Evolutionary conservation across 2,888 invertebrate species (phyloP), one percentile per base, ranked within the genome.

Genomic region (Xestia xanthographa): DNA sequence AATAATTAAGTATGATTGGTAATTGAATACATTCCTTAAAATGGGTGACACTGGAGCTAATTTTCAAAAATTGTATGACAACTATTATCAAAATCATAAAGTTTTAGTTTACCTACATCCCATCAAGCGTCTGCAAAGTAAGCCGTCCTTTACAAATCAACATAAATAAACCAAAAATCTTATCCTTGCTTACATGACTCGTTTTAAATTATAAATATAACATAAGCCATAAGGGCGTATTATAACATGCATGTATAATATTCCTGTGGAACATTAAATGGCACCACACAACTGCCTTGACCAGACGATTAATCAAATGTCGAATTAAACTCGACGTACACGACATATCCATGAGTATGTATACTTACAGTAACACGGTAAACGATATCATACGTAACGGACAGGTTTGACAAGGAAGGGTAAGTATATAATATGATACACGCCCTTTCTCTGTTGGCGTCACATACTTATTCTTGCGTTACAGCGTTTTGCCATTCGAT

Each of bases 361-460:
- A 45, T 38, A 63, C 63, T 41, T 63, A 41, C 63, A 73, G 83
- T 84, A 80, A 82, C 82, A 80, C 26, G 67, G 69, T 71, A 65
- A 66, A 74, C 14, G 53, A 65, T 63, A 82, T 26, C 53, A 53
- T 72, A 65, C 90, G 91, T 92, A 92, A 92, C 88, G 76, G 86
- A 89, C 91, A 89, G 88, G 90, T 92, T 89, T 81, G 72, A 90
- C 88, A 75, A 90, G 92, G 91, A 92, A 93, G 89, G 90, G 89
- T 88, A 85, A 84, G 83, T 86, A 69, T 84, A 90, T 88, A 82
- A 90, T 88, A 83, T 84, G 86, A 90, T 86, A 91, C 73, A 81
- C 89, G 89, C 91, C 93, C 92, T 93, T 93, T 92, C 93, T 92
- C 92, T 90, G 89, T 86, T 88, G 89, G 79, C 68, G 79, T 89